Evolutionary conservation across 2,888 invertebrate species (phyloP), one percentile per base, ranked within the genome.

Genomic region (Bruchidius siliquastri): DNA sequence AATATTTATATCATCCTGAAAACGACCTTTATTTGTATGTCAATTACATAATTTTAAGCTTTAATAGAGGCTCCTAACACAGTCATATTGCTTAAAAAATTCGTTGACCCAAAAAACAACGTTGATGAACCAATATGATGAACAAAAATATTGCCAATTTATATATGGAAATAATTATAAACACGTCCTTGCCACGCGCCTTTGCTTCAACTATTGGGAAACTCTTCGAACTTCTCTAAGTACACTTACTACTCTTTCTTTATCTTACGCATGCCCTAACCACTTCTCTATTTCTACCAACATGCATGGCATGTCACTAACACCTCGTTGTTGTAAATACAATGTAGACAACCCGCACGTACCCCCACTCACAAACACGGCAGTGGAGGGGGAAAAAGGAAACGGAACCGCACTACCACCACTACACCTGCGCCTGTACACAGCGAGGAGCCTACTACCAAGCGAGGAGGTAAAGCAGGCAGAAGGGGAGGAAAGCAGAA

Each of bases 381-480:
- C 49, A 49, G 49, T 49, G 49, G 49, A 49, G 49, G 49, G 49
- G 49, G 79, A 81, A 85, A 88, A 83, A 83, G 87, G 77, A 87
- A 87, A 85, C 88, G 82, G 73, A 79, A 77, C 76, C 71, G 82
- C 79, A 83, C 82, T 80, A 76, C 78, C 72, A 80, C 88, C 87
- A 89, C 91, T 88, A 87, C 91, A 86, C 90, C 91, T 83, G 91
- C 91, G 89, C 49, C 49, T 49, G 90, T 88, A 88, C 90, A 90
- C 89, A 92, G 91, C 88, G 86, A 89, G 77, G 86, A 88, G 73
- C 78, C 88, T 70, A 86, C 87, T 2, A 85, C 86, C 22, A 75
- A 81, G 49, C 73, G 77, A 66, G 89, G 89, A 77, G 88, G 90
- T 82, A 88, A 91, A 79, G 88, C 87, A 77, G 84, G 86, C 69